phyloP scores from a whole-genome alignment of 92 coral and sea anemone species.

The Isaurus tuberculatus region DNA sequence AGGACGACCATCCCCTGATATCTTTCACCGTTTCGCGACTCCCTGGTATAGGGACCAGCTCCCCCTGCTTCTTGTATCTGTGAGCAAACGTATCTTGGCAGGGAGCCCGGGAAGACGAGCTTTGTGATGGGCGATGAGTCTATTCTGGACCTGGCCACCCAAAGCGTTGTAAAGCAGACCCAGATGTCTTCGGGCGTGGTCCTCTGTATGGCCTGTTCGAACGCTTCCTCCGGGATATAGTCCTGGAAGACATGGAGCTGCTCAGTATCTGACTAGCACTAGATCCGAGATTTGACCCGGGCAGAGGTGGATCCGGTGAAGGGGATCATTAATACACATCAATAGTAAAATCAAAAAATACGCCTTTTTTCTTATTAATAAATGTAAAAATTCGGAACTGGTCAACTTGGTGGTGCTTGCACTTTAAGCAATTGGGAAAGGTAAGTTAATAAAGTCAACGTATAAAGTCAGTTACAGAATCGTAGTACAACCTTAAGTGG shows the following conservation, averaged over 20 bases:
- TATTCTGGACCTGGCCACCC: slow-evolving; percentile 25
- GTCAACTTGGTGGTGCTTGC: too few relatives aligned
- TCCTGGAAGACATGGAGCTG: slow-evolving; percentile 35
- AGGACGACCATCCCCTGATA: not conserved
- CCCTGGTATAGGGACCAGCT: slow-evolving; percentile 4
- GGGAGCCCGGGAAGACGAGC: not conserved
- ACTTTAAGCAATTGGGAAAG: too few relatives aligned
- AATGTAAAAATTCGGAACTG: too few relatives aligned
- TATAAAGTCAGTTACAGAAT: too few relatives aligned
- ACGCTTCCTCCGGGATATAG: not conserved
- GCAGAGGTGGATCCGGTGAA: slow-evolving; percentile 6
- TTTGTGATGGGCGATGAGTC: slow-evolving; percentile 22
- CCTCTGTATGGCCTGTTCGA: slow-evolving; percentile 30
- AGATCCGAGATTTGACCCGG: slow-evolving; percentile 16
- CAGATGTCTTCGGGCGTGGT: slow-evolving; percentile 30
- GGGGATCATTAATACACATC: not conserved
- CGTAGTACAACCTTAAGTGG: too few relatives aligned
- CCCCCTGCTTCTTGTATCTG: slow-evolving; percentile 19
- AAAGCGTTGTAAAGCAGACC: slow-evolving; percentile 10
- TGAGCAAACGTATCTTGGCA: slow-evolving; percentile 37
- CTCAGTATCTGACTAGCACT: slow-evolving; percentile 9
- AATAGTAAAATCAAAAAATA: too few relatives aligned
- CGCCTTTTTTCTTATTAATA: too few relatives aligned
- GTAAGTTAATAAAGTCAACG: too few relatives aligned
- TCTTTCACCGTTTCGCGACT: not conserved